Evolutionary conservation across 2,888 invertebrate genomes (phyloP).

Genomic region (Drosophila pseudotalamancana): DNA sequence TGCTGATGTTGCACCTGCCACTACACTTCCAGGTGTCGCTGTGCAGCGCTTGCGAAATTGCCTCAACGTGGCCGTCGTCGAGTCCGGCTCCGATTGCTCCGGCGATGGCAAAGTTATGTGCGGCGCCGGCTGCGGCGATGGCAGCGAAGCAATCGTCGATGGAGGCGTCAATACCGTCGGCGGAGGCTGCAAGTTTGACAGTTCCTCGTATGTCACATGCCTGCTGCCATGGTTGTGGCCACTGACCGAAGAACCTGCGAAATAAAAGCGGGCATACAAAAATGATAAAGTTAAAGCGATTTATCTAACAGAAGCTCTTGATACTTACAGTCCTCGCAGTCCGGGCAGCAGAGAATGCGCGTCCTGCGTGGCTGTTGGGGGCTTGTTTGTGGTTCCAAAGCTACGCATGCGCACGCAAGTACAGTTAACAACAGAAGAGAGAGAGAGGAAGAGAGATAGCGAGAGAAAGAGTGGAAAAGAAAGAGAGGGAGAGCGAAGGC

Average conservation of each 20-base stretch:
- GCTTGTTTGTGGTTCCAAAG: slow-evolving; percentile 42
- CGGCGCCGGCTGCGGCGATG: slow-evolving; percentile 58
- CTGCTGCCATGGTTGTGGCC: slow-evolving; percentile 39
- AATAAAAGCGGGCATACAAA: background rate
- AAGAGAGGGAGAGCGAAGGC: background rate
- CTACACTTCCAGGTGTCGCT: background rate
- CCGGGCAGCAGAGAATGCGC: slow-evolving; percentile 80
- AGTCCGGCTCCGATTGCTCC: slow-evolving; percentile 82
- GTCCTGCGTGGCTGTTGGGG: slow-evolving; percentile 45
- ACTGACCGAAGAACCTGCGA: slow-evolving; percentile 38
- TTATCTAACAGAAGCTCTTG: background rate
- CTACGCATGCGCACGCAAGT: slow-evolving; percentile 46
- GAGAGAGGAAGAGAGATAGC: background rate
- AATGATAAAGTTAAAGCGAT: background rate
- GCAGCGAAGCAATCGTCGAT: slow-evolving; percentile 59
- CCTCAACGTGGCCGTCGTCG: slow-evolving; percentile 77
- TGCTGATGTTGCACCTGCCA: slow-evolving; percentile 6
- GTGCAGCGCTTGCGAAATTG: slow-evolving; percentile 76
- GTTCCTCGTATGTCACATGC: slow-evolving; percentile 44
- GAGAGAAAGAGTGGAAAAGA: background rate
- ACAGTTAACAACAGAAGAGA: background rate
- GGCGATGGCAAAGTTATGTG: slow-evolving; percentile 77
- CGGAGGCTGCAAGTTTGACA: slow-evolving; percentile 48
- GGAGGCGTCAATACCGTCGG: slow-evolving; percentile 62
- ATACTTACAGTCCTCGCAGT: slow-evolving; percentile 80